Base-by-base conservation (phyloP, 2,113 vertebrate genomes). In the Nyctibius bracteatus region DNA sequence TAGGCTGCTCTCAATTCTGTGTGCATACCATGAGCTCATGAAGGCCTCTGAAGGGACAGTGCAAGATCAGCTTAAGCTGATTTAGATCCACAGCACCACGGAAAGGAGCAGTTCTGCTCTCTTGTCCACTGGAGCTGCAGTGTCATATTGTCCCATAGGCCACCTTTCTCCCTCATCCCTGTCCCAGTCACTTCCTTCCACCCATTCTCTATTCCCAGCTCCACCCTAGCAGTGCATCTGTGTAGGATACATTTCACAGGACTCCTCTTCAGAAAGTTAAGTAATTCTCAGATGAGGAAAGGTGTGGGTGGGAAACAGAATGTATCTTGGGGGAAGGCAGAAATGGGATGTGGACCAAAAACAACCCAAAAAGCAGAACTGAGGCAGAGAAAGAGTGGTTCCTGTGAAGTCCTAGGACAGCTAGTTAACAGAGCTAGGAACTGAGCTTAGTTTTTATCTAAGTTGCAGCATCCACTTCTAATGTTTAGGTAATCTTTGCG, bases 231-330 rank as follows among this genome's bases (percentile, higher is more conserved):
- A 95, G 55, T 59, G 80, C 68, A 78, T 92, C 55, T 94, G 88
- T 84, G 92, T 90, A 90, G 86, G 86, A 95, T 74, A 86, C 24
- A 81, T 92, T 96, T 95, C 91, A 84, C 91, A 95, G 86, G 77
- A 90, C 91, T 97, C 88, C 92, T 92, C 94, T 94, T 94, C 92
- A 95, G 55, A 92, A 92, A 94, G 79, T 92, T 90, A 94, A 92
- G 71, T 81, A 92, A 95, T 89, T 91, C 70, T 78, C 65, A 94
- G 91, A 94, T 92, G 95, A 83, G 61, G 92, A 95, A 95, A 95
- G 65, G 27, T 0, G 73, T 94, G 83, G 94, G 94, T 79, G 55
- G 81, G 57, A 96, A 95, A 91, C 88, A 88, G 62, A 77, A 96
- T 86, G 41, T 94, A 86, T 73, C 91, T 88, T 66, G 35, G 49